Base-by-base conservation (phyloP, 2,113 vertebrate species). In the Chroicocephalus ridibundus region DNA sequence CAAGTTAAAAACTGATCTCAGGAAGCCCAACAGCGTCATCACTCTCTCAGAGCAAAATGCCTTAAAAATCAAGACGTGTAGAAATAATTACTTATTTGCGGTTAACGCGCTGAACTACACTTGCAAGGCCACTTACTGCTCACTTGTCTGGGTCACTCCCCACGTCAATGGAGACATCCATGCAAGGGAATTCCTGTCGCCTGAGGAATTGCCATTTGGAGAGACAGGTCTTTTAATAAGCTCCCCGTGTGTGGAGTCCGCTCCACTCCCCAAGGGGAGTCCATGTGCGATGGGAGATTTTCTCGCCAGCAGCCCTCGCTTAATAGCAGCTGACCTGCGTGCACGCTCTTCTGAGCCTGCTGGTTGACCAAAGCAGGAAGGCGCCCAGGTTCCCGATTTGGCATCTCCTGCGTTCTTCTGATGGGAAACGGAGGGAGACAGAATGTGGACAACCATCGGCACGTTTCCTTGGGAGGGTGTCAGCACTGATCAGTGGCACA, bases 161-260 rank as follows among this genome's bases (percentile, higher is more conserved):
- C 42, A 6, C 2, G 3, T 12, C 65, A 72, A 18, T 0, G 0
- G 72, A 72, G n/a, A 47, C 16, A 12, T 19, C 64, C 22, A 14
- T 8, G 29, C 34, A 54, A 36, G 22, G 31, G 34, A 44, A 55
- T 15, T n/a, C 61, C 32, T 6, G 20, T 7, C 55, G 42, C 36
- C 19, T 21, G 29, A 79, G 36, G 66, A 79, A 51, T 34, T 55
- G 25, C 9, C 22, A 10, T 42, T 10, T 36, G 58, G 47, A 55
- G n/a, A 49, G 40, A 25, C 0, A 38, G 17, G 15, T 42, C 77
- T 58, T n/a, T 15, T 25, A 26, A 8, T 19, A 11, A 1, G 14
- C 21, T 46, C 16, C 44, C 42, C 69, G 15, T 22, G 5, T 10
- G 58, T 36, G 34, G 58, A 36, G 58, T 36, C 34, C 34, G 10